These are phyloP conservation scores for Gopherus flavomarginatus DNA, from an alignment of 2,113 vertebrate species.

Conservation along the genomic window DNA sequence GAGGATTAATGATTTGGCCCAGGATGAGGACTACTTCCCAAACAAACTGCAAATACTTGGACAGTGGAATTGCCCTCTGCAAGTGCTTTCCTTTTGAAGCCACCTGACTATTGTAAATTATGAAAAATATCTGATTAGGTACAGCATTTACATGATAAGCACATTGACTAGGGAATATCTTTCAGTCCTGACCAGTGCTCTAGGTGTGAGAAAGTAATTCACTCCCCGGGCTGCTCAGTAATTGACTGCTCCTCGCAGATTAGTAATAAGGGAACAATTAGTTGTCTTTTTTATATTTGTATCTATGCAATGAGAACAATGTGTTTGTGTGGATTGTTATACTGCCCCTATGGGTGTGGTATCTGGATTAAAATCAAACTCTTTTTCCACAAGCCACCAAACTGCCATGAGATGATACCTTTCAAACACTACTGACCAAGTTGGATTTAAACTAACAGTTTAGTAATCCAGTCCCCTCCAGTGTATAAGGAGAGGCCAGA, in stretches of 20 bases:
- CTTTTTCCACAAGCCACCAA: neutral
- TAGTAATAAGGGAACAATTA: neutral
- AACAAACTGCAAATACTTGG: neutral
- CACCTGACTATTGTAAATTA: neutral
- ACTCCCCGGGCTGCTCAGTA: neutral
- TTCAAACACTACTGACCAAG: neutral
- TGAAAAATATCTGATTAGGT: neutral
- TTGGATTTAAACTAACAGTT: neutral
- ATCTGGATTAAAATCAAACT: neutral
- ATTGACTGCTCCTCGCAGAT: neutral
- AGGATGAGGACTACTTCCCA: neutral
- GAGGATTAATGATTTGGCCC: neutral
- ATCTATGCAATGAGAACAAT: neutral
- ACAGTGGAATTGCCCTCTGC: neutral
- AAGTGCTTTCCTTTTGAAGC: constrained; percentile 8
- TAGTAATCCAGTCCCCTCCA: neutral
- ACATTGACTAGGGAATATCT: no score
- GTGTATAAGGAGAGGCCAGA: neutral
- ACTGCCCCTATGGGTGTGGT: neutral
- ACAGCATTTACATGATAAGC: neutral
- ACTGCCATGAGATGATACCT: neutral
- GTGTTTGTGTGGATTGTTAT: neutral
- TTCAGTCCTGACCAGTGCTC: neutral
- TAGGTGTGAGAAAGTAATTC: neutral
- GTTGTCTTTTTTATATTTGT: neutral